These are phyloP conservation scores for Sphenodon punctatus DNA, from an alignment of 2,797 vertebrate genomes.

Conservation along the genomic window DNA sequence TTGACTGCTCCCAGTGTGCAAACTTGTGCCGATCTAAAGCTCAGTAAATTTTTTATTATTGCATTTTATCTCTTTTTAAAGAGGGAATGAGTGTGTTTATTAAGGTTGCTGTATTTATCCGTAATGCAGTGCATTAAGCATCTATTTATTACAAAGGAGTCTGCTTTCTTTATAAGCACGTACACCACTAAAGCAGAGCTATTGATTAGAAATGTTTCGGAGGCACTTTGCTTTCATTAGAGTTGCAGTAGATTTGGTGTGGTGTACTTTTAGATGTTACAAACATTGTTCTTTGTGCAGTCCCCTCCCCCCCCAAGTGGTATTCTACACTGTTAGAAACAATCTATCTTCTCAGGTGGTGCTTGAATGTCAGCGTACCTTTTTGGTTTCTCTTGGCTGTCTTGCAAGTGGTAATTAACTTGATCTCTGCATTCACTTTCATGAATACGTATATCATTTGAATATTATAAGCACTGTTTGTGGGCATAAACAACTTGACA, in stretches of 20 bases:
- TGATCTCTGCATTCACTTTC: constrained; percentile 5
- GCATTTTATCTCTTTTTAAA: constrained; percentile 48
- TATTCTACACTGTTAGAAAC: neutral
- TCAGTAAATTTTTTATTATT: neutral
- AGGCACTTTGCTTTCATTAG: constrained; percentile 28
- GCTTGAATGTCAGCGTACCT: neutral
- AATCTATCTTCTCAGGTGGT: neutral
- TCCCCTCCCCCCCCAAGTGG: neutral
- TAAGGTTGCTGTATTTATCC: constrained; percentile 32
- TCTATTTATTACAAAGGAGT: constrained; percentile 41
- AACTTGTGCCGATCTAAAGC: constrained; percentile 45
- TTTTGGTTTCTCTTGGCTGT: constrained; percentile 3
- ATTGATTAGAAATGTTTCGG: constrained; percentile 41
- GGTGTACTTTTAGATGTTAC: constrained; percentile 1
- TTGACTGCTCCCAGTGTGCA: neutral
- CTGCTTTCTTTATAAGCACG: neutral
- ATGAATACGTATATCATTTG: neutral
- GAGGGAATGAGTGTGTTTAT: constrained; percentile 32
- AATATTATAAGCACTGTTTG: rapidly evolving
- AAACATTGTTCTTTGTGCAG: neutral
- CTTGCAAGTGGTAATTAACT: constrained; percentile 14
- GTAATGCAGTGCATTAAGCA: constrained; percentile 44
- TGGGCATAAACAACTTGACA: neutral
- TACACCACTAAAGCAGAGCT: constrained; percentile 23
- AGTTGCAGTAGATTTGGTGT: neutral